A percentile compares a stretch with the other conserved stretches of the same genome.
Conservation (phyloP, 1,140 invertebrate genomes). For the Sycobia sp. region DNA sequence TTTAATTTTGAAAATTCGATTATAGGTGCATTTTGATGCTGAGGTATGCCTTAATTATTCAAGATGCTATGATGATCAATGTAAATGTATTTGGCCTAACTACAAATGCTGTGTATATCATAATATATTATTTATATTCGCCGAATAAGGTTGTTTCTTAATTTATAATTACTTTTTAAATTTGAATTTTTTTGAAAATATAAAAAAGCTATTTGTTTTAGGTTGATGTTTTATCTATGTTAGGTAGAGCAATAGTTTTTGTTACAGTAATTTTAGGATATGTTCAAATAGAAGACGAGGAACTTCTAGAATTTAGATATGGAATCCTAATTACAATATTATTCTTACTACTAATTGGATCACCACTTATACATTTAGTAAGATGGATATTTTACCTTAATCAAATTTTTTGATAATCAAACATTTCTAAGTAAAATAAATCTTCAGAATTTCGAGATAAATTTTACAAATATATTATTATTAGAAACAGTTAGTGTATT, state of each 20-base stretch:
- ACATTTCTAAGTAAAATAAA: no score
- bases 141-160: slow-evolving; percentile 55
- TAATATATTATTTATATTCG: slow-evolving; percentile 70
- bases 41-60: slow-evolving; percentile 71
- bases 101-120: slow-evolving; percentile 69
- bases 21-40: slow-evolving; percentile 73
- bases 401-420: no score
- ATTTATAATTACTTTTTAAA: background rate
- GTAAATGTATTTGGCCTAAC: slow-evolving; percentile 74
- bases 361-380: slow-evolving; percentile 74
- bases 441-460: no score
- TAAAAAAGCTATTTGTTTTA: slow-evolving; percentile 37
- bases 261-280: slow-evolving; percentile 68
- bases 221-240: slow-evolving; percentile 38
- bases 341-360: slow-evolving; percentile 70
- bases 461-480: no score
- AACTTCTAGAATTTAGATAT: slow-evolving; percentile 70
- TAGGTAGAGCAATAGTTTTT: slow-evolving; percentile 63
- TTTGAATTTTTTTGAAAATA: background rate
- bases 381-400: slow-evolving; percentile 52
- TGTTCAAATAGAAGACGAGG: slow-evolving; percentile 67
- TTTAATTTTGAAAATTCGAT: no score
- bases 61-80: slow-evolving; percentile 74
- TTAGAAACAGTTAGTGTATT: no score
- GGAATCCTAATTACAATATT: slow-evolving; percentile 73